Evolutionary conservation across 2,113 vertebrate genomes (phyloP).

Genomic region (Australoheros scitulus): DNA sequence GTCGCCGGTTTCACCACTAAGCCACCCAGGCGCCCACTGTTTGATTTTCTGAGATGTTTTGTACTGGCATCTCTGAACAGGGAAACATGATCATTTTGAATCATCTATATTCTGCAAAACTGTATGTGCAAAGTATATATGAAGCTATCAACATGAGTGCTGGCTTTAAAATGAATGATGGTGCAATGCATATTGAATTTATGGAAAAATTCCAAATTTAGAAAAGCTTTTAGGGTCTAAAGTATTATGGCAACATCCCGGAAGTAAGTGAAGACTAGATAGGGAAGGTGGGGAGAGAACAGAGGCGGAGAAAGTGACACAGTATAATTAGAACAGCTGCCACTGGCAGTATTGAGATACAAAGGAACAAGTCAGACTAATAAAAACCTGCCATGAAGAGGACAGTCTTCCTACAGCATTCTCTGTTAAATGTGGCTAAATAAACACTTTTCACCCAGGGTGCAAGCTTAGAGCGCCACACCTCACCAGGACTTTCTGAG

Average conservation of each 20-base stretch:
- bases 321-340: conserved; percentile 44
- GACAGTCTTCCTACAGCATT: background rate
- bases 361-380: conserved; percentile 37
- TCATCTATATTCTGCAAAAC: background rate
- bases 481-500: background rate
- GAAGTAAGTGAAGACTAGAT: background rate
- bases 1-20: too few species aligned
- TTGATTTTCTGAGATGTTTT: background rate
- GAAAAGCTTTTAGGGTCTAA: background rate
- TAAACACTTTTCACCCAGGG: conserved; percentile 16
- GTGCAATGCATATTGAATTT: too few species aligned
- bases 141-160: rapidly evolving
- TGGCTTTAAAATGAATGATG: too few species aligned
- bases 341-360: background rate
- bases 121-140: rapidly evolving
- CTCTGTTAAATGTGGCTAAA: conserved; percentile 23
- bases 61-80: background rate
- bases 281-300: background rate
- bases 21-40: too few species aligned
- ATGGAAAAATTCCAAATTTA: background rate
- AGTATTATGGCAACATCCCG: background rate
- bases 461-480: background rate
- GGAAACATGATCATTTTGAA: background rate
- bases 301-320: conserved; percentile 18
- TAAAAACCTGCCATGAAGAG: conserved; percentile 52